These are phyloP conservation scores for Chironomus tepperi DNA, from an alignment of 1,140 invertebrate species.

Conservation along the genomic window DNA sequence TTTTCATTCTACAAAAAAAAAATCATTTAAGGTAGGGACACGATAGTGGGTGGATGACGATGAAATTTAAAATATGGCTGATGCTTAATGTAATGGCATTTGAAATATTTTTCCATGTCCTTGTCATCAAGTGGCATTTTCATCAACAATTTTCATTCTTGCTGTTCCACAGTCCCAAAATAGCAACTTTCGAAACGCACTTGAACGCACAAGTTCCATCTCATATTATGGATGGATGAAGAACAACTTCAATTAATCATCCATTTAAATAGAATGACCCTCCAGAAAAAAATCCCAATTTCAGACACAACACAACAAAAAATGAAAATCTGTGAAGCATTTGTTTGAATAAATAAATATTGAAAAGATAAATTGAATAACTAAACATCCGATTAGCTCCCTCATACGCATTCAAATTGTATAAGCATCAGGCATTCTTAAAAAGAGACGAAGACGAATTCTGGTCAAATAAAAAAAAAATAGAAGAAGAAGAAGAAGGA, in stretches of 20 bases:
- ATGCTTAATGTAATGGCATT: slow-evolving; percentile 16
- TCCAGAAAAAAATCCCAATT: neutral
- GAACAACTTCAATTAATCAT: slow-evolving; percentile 23
- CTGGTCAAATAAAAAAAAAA: neutral
- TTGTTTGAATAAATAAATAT: slow-evolving; percentile 23
- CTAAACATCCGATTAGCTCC: slow-evolving; percentile 23
- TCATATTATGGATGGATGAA: neutral
- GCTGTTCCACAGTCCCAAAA: neutral
- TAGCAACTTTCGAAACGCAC: neutral
- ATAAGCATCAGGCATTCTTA: neutral
- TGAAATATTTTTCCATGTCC: slow-evolving; percentile 1
- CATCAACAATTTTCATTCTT: neutral
- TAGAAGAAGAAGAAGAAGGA: neutral
- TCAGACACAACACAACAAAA: no score
- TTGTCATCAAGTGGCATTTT: neutral
- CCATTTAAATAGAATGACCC: slow-evolving; percentile 19
- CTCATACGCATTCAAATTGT: slow-evolving; percentile 11
- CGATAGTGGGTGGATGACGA: neutral
- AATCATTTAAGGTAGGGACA: neutral
- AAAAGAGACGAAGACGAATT: neutral
- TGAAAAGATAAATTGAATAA: slow-evolving; percentile 9
- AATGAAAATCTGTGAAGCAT: neutral
- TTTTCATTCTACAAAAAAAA: neutral
- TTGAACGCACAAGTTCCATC: slow-evolving; percentile 12
- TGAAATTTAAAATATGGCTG: slow-evolving; percentile 18